Evolutionary conservation across 1,140 invertebrate genomes (phyloP).

Genomic region (Drosophila melanica): DNA sequence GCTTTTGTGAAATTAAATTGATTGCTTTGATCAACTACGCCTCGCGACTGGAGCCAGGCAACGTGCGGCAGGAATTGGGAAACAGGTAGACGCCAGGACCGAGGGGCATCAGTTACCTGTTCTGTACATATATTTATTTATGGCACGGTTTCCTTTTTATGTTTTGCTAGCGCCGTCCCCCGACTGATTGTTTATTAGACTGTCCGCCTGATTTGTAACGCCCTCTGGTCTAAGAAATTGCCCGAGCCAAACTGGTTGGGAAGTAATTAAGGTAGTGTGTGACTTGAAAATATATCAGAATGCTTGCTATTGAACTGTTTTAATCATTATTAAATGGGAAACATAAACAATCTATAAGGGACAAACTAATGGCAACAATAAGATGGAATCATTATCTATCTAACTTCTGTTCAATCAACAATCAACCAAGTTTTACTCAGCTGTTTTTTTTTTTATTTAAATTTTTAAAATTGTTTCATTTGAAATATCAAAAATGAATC

Average conservation of each 20-base stretch:
- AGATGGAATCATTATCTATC: too few species aligned
- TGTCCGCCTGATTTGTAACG: conserved; percentile 48
- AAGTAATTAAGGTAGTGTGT: conserved; percentile 1
- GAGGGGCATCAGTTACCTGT: conserved; percentile 24
- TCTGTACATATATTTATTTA: conserved; percentile 58
- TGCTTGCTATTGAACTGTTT: too few species aligned
- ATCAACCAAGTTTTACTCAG: too few species aligned
- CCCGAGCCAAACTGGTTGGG: neutral
- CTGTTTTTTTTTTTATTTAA: too few species aligned
- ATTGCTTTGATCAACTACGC: conserved; percentile 74
- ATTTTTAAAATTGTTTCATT: neutral
- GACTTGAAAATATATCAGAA: neutral
- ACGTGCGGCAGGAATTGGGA: neutral
- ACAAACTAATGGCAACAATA: too few species aligned
- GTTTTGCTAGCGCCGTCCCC: neutral
- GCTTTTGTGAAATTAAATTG: conserved; percentile 80
- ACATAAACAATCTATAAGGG: too few species aligned
- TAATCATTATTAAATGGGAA: too few species aligned
- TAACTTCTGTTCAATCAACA: too few species aligned
- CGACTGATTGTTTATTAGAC: conserved; percentile 75
- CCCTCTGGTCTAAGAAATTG: conserved; percentile 11
- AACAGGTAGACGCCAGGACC: conserved; percentile 12
- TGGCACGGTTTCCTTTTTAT: conserved; percentile 26
- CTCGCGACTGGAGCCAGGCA: conserved; percentile 21
- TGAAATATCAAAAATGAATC: neutral